Percentiles rank a stretch among this genome's conserved stretches.
Evolutionary conservation across 2,113 vertebrate species (phyloP).

Genomic region (Trichomycterus rosablanca): DNA sequence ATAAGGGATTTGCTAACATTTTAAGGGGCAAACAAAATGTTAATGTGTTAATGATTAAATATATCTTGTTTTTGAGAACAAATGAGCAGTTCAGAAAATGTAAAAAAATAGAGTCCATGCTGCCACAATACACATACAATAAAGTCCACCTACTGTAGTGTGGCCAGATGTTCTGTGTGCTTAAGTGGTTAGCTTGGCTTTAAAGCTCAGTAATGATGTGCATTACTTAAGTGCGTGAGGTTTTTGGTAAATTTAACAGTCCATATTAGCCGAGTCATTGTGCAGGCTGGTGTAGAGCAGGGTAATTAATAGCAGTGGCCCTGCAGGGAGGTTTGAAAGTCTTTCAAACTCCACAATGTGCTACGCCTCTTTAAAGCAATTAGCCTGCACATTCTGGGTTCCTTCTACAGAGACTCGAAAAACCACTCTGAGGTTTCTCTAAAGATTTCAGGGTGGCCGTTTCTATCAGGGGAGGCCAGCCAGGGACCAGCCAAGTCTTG

Average conservation of each 20-base stretch:
- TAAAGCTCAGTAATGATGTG: not conserved
- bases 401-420: constrained; percentile 11
- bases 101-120: too few relatives aligned
- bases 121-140: too few relatives aligned
- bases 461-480: constrained; percentile 20
- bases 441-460: constrained; percentile 38
- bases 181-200: not conserved
- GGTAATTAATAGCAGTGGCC: constrained; percentile 27
- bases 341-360: not conserved
- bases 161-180: not conserved
- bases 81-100: too few relatives aligned
- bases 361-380: constrained; percentile 31
- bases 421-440: constrained; percentile 38
- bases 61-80: too few relatives aligned
- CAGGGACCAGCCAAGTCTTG: constrained; percentile 25
- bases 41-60: too few relatives aligned
- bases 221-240: not conserved
- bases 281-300: constrained; percentile 8
- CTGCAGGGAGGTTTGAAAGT: constrained; percentile 14
- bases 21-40: too few relatives aligned
- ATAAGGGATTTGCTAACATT: too few relatives aligned
- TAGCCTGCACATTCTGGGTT: constrained; percentile 30
- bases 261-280: not conserved
- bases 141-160: not conserved
- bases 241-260: not conserved